Conservation (phyloP, 2,888 invertebrate genomes). For the Microctonus aethiopoides region DNA sequence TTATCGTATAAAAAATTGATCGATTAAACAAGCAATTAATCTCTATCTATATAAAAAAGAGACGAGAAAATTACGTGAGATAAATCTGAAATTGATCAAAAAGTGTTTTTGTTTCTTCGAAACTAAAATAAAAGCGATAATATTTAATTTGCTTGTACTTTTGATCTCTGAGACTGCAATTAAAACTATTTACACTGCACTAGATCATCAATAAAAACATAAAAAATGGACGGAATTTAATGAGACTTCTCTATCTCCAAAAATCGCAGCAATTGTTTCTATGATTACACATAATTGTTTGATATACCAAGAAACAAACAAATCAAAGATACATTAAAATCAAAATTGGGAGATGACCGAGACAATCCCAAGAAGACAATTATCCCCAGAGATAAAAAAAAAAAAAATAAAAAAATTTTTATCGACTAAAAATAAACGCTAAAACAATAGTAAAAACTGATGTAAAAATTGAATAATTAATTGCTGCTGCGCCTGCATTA, state of each 20-base stretch:
- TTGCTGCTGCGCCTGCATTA: constrained; percentile 67
- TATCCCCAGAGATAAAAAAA: too few relatives aligned
- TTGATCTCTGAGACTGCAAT: neutral
- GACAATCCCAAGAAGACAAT: too few relatives aligned
- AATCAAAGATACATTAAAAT: neutral
- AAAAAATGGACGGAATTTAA: neutral
- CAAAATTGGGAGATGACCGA: too few relatives aligned
- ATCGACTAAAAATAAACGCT: constrained; percentile 50
- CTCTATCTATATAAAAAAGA: too few relatives aligned
- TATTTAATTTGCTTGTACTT: neutral
- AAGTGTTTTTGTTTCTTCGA: too few relatives aligned
- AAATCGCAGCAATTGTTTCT: too few relatives aligned
- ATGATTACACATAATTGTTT: too few relatives aligned
- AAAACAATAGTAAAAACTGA: constrained; percentile 47
- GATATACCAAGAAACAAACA: neutral
- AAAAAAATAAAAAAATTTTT: constrained; percentile 30
- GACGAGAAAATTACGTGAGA: too few relatives aligned
- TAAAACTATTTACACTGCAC: neutral
- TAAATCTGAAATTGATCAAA: neutral
- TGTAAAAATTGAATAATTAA: constrained; percentile 51
- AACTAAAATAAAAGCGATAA: neutral
- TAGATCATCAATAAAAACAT: neutral
- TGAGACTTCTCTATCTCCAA: too few relatives aligned
- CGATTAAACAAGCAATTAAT: too few relatives aligned
- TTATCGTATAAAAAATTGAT: too few relatives aligned